phyloP scores from a whole-genome alignment of 2,888 invertebrate genomes.

The Amiota minor region DNA sequence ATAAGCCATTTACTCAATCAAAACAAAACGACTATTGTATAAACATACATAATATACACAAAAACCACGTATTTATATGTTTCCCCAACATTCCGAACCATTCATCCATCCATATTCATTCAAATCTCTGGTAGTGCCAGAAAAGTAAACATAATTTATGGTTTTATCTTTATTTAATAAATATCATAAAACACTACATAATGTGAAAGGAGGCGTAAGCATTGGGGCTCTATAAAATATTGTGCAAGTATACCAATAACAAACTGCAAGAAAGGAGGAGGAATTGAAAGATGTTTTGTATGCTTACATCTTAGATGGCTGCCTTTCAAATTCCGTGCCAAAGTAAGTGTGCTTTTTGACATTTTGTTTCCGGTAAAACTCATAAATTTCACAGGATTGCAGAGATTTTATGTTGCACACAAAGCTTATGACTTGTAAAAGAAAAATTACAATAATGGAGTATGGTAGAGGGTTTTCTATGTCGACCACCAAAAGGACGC shows the following conservation, averaged over 20 bases:
- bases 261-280: conserved; percentile 24
- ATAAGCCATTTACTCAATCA: conserved; percentile 57
- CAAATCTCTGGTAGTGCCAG: conserved; percentile 33
- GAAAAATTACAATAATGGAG: too few species aligned
- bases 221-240: too few species aligned
- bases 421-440: too few species aligned
- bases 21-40: conserved; percentile 30
- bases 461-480: too few species aligned
- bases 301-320: background rate
- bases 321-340: background rate
- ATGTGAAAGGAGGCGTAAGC: too few species aligned
- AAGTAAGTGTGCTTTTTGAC: background rate
- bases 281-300: background rate
- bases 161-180: conserved; percentile 66
- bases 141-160: conserved; percentile 64
- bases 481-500: too few species aligned
- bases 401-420: too few species aligned
- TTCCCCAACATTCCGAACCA: too few species aligned
- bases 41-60: conserved; percentile 24
- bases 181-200: conserved; percentile 58
- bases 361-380: too few species aligned
- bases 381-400: too few species aligned
- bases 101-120: conserved; percentile 20
- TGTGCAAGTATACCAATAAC: conserved; percentile 21
- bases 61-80: too few species aligned